phyloP scores from a whole-genome alignment of 1,140 invertebrate genomes.

The Scaptomyza graminum region DNA sequence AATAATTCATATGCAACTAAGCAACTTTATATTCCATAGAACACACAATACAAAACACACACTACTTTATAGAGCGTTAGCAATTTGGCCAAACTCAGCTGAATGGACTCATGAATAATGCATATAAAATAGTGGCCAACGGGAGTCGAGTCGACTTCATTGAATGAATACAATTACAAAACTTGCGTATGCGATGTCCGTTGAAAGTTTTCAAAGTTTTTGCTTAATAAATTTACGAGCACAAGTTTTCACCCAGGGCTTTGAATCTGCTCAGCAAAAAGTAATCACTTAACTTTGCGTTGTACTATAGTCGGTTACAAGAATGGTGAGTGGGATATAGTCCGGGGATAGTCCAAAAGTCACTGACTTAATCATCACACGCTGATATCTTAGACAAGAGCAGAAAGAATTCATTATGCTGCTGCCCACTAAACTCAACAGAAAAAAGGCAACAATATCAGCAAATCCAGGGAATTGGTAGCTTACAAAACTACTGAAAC shows the following conservation, averaged over 20 bases:
- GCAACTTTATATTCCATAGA: slow-evolving; percentile 29
- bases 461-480: slow-evolving; percentile 5
- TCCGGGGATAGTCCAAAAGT: slow-evolving; percentile 18
- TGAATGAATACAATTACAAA: slow-evolving; percentile 79
- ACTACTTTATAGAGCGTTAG: slow-evolving; percentile 9
- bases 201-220: slow-evolving; percentile 73
- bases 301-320: slow-evolving; percentile 29
- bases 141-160: slow-evolving; percentile 58
- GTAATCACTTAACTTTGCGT: slow-evolving; percentile 78
- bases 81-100: slow-evolving; percentile 20
- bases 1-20: slow-evolving; percentile 21
- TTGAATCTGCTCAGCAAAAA: slow-evolving; percentile 60
- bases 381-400: slow-evolving; percentile 53
- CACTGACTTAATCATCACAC: slow-evolving; percentile 71
- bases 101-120: slow-evolving; percentile 66
- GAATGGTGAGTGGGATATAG: background rate
- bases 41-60: slow-evolving; percentile 13
- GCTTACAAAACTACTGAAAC: slow-evolving; percentile 52
- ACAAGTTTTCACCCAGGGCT: slow-evolving; percentile 60
- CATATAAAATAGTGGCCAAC: slow-evolving; percentile 46
- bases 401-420: slow-evolving; percentile 29
- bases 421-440: slow-evolving; percentile 12
- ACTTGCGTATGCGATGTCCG: slow-evolving; percentile 70
- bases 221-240: slow-evolving; percentile 79
- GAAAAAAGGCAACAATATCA: slow-evolving; percentile 21